Base-by-base conservation (phyloP, 1,140 invertebrate species). In the Sarcophaga bullata region DNA sequence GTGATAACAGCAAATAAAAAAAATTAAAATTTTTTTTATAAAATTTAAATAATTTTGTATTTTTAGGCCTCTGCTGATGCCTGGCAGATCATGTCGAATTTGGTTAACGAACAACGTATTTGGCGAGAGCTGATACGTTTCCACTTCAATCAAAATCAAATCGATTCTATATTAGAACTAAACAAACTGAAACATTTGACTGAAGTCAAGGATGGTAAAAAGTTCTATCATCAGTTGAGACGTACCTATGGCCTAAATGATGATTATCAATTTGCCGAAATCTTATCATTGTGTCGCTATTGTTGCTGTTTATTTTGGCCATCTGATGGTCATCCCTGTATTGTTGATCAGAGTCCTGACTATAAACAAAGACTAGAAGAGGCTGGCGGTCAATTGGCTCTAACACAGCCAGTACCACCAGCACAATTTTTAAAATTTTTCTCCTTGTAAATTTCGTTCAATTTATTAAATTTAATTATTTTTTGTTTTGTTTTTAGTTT, bases 261-360 rank as follows among this genome's bases (percentile, higher is more conserved):
- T 91, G 96, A 98, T 84, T 90, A 92, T 37, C 93, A 94, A 86
- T 99, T 97, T 91, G 97, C 98, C 2, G 98, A 99, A 91, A 97
- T 97, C 89, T 92, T 99, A 83, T 96, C 97, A 73, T 91, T 99
- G 68, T 99, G 98, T 90, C 94, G 96, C 83, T 96, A 98, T 90
- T 99, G 98, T 91, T 95, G 97, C 86, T 98, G 97, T 89, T 93
- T 99, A 52, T 99, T 99, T 90, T 99, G 98, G 98, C 95, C 97
- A 85, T 96, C 95, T 2, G 92, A 96, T 73, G 97, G 97, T 0
- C 97, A 98, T 90, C 96, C 96, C 0, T 98, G 96, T 89, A 95
- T 97, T 84, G 95, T 95, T 6, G 95, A 96, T 88, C 94, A 93
- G 91, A 94, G 95, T 89, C 95, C 95, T 0, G 94, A 95, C 85